Base-by-base conservation (phyloP, 2,888 invertebrate genomes). In the Oligia fasciuncula region DNA sequence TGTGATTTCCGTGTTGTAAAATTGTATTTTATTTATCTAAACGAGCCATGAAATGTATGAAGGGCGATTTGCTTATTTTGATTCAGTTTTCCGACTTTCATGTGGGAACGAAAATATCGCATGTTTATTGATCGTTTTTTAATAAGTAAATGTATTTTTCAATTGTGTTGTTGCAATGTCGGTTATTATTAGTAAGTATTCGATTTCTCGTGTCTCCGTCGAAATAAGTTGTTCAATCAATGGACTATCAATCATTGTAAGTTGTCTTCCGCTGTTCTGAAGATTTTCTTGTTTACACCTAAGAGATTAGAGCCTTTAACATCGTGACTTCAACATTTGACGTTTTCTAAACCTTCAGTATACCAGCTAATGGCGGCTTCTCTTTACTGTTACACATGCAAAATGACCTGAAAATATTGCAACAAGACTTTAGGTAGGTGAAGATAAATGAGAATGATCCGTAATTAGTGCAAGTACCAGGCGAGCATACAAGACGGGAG, bases 401-500 rank as follows among this genome's bases (percentile, higher is more conserved):
- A 71, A 86, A 76, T 60, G 14, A 43, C 14, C 17, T 29, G 17
- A 83, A 83, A 83, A 77, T 73, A 86, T 77, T 23, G 35, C 65
- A 62, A 62, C 54, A 70, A 86, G 74, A 51, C 70, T 68, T 74
- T 79, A 78, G 66, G 46, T 60, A 68, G 57, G 51, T 60, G 65
- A 78, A 86, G 78, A 88, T 88, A 79, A 90, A 89, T 87, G 84
- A 82, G 74, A 78, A 85, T 81, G 80, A 86, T 89, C 80, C 77
- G 88, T 87, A 91, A 91, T 91, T 89, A 90, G 86, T 85, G 72
- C 76, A 87, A 87, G 84, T 90, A 91, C 91, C 86, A 92, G 90
- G 90, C 85, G 76, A 88, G 89, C 89, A 92, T 90, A 92, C 79
- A 87, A 92, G 89, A 90, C 90, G 84, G 80, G 85, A 87, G 89